Conservation (phyloP, 2,888 invertebrate species). For the Drosophila monieri region DNA sequence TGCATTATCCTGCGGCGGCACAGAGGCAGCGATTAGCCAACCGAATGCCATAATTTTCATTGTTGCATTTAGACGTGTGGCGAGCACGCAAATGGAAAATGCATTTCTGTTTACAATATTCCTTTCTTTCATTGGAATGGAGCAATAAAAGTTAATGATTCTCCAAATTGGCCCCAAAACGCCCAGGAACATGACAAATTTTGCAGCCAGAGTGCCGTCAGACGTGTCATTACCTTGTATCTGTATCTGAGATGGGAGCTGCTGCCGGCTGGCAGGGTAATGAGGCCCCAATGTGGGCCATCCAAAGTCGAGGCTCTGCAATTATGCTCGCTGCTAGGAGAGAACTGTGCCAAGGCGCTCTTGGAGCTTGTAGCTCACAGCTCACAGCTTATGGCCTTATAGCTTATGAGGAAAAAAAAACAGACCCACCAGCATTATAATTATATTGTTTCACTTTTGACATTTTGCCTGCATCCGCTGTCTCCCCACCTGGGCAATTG, state of each 20-base stretch:
- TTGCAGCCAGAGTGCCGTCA: neutral
- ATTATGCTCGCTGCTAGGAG: slow-evolving; percentile 27
- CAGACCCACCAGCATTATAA: slow-evolving; percentile 44
- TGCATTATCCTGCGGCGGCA: slow-evolving; percentile 72
- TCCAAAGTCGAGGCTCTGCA: slow-evolving; percentile 27
- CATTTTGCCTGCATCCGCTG: slow-evolving; percentile 58
- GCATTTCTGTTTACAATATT: neutral
- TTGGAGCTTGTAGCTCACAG: too few relatives aligned
- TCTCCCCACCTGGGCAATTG: slow-evolving; percentile 48
- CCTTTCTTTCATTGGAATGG: slow-evolving; percentile 56
- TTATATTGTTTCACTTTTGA: slow-evolving; percentile 66
- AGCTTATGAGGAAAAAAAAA: neutral
- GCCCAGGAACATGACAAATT: slow-evolving; percentile 42
- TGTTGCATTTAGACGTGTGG: neutral
- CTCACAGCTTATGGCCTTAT: neutral
- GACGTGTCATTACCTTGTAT: slow-evolving; percentile 40
- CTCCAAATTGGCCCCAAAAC: slow-evolving; percentile 61
- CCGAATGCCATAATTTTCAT: slow-evolving; percentile 26
- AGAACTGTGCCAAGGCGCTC: slow-evolving; percentile 49
- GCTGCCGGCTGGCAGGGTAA: slow-evolving; percentile 28
- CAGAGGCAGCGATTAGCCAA: slow-evolving; percentile 22
- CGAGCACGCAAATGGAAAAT: slow-evolving; percentile 26
- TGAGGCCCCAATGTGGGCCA: slow-evolving; percentile 44
- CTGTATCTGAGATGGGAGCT: slow-evolving; percentile 27
- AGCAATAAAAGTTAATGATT: slow-evolving; percentile 72